Evolutionary conservation across 2,888 invertebrate genomes (phyloP), one percentile per base, ranked within the genome.

Genomic region (Nemotelus pantherinus): DNA sequence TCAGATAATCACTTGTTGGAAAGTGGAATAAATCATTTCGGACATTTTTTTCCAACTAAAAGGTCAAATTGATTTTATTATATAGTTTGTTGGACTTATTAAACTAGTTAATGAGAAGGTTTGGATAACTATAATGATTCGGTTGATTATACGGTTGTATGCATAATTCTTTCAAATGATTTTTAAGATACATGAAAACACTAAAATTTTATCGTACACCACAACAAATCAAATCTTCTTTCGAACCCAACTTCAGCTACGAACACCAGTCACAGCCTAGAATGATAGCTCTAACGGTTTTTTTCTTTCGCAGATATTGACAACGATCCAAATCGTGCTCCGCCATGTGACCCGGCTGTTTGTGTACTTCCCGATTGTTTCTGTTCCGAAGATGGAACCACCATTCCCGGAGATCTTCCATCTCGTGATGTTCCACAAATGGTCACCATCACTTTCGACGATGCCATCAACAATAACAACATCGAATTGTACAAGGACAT

Each of bases 381-480:
- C 93, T 97, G 96, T 85, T 96, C 96, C 7, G 95, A 96, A 86
- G 96, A 96, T 84, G 96, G 96, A 81, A 96, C 96, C 55, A 89
- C 91, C 63, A 93, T 95, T 82, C 96, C 96, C 80, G 95, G 95
- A 10, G 95, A 95, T 84, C 88, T 95, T 70, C 95, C 94, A 10
- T 86, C 92, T 80, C 94, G 92, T 88, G 95, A 95, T 84, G 95
- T 96, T 0, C 96, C 96, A 3, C 96, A 96, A 89, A 96, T 96
- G 96, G 93, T 97, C 84, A 96, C 95, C 78, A 94, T 97, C 85
- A 96, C 96, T 72, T 97, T 97, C 86, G 96, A 97, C 85, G 96
- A 96, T 84, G 96, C 96, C 84, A 95, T 97, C 87, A 97, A 97
- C 87, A 96, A 96, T 88, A 96, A 97, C 88, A 97, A 97, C 88